Conservation (phyloP, 37 sponge, comb jelly and placozoan species). For the Geodia barretti region DNA sequence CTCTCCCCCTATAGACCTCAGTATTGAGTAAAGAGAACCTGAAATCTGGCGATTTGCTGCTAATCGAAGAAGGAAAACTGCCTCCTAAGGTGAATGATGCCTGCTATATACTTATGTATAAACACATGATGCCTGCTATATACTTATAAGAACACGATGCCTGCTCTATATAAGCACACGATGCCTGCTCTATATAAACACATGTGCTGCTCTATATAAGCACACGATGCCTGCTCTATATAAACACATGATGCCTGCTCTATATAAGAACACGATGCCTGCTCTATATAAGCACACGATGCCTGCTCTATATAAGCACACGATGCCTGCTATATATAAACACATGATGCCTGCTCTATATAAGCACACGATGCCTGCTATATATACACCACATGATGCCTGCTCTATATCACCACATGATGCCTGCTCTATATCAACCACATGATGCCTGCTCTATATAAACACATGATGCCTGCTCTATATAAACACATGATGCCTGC, state of each 20-base stretch:
- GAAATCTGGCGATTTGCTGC: conserved; percentile 57
- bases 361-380: too few relatives aligned
- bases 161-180: too few relatives aligned
- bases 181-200: too few relatives aligned
- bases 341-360: background rate
- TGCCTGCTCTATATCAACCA: background rate
- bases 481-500: too few relatives aligned
- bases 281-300: too few relatives aligned
- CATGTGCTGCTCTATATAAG: background rate
- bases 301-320: too few relatives aligned
- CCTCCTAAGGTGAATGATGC: conserved; percentile 66
- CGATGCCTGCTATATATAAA: background rate
- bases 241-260: too few relatives aligned
- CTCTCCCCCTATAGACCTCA: conserved; percentile 1
- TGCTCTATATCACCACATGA: too few relatives aligned
- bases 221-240: background rate
- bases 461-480: too few relatives aligned
- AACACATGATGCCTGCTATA: background rate
- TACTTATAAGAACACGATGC: too few relatives aligned
- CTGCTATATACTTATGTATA: background rate
- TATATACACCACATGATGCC: too few relatives aligned
- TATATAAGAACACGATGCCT: too few relatives aligned
- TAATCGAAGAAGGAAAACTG: conserved; percentile 61
- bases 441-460: background rate
- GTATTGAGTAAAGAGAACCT: conserved; percentile 49